A percentile compares a stretch with the other conserved stretches of the same genome.
These are phyloP conservation scores for Odontomyia ornata DNA, from an alignment of 2,888 invertebrate species.

Conservation along the genomic window DNA sequence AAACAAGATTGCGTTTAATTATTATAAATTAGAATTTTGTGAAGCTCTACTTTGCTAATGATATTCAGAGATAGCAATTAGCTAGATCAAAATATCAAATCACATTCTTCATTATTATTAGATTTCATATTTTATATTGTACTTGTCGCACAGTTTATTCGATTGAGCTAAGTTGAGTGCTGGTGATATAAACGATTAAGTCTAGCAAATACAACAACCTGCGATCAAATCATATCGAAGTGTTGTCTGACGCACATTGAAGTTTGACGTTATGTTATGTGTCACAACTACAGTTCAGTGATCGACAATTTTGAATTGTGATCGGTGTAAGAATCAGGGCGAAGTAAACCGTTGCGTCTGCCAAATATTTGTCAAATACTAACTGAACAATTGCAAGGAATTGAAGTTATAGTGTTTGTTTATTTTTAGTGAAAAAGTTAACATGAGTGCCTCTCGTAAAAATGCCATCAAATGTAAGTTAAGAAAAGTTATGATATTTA, in stretches of 20 bases:
- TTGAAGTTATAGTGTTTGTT: constrained; percentile 41
- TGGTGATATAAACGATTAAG: too few species aligned
- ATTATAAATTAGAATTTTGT: too few species aligned
- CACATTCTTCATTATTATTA: too few species aligned
- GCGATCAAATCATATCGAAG: background rate
- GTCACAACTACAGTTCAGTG: constrained; percentile 5
- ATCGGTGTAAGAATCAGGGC: background rate
- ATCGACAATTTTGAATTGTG: constrained; percentile 5
- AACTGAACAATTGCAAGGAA: too few species aligned
- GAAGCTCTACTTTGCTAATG: too few species aligned
- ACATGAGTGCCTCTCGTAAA: constrained; percentile 51
- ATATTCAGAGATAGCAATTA: too few species aligned
- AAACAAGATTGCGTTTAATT: too few species aligned
- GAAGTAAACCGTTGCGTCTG: constrained; percentile 50
- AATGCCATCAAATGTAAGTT: constrained; percentile 45
- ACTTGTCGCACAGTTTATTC: too few species aligned
- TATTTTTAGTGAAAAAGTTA: constrained; percentile 44
- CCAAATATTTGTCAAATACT: constrained; percentile 43
- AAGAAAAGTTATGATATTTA: background rate
- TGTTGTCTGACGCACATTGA: background rate
- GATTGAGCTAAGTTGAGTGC: too few species aligned
- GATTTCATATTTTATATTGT: too few species aligned
- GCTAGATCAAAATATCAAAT: too few species aligned
- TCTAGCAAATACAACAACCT: background rate
- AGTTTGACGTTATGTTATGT: background rate